Base-by-base conservation (phyloP, 2,888 invertebrate species). In the Leucoma salicis region DNA sequence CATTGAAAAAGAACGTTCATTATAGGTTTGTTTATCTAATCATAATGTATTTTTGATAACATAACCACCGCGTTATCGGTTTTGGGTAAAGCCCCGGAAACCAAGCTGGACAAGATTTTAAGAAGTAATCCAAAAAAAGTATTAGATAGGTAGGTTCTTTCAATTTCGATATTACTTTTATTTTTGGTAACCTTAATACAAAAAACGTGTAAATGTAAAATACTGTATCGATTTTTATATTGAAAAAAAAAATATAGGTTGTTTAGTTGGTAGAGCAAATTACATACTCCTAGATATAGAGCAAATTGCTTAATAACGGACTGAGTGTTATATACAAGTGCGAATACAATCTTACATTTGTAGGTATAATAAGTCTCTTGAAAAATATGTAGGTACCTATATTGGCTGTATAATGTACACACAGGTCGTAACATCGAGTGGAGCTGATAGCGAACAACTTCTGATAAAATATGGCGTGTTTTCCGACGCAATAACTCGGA, bases 401-500 rank as follows among this genome's bases (percentile, higher is more conserved):
- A 43, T 46, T 39, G 47, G 12, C 35, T 40, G 35, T 42, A 50
- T 31, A 47, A 58, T 66, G 62, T 63, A 16, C 67, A 66, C 66
- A 67, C 71, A 69, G 66, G 63, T 53, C 46, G 56, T 48, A 49
- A 42, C 47, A 67, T 31, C 31, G 24, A 27, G 11, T 66, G 63
- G 65, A 63, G 73, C 79, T 82, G 86, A 87, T 86, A 85, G 83
- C 67, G 74, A 74, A 74, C 69, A 72, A 70, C 68, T 59, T 62
- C 72, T 78, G 83, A 84, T 84, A 82, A 78, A 77, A 67, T 72
- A 75, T 78, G 73, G 74, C 76, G 74, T 84, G 80, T 83, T 85
- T 88, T 80, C 79, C 78, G 74, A 71, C 56, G 70, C 72, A 82
- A 84, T 85, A 83, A 78, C 75, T 78, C 67, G 53, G 70, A 76